Conservation (phyloP, 2,113 vertebrate genomes). For the Tetraodon nigroviridis region DNA sequence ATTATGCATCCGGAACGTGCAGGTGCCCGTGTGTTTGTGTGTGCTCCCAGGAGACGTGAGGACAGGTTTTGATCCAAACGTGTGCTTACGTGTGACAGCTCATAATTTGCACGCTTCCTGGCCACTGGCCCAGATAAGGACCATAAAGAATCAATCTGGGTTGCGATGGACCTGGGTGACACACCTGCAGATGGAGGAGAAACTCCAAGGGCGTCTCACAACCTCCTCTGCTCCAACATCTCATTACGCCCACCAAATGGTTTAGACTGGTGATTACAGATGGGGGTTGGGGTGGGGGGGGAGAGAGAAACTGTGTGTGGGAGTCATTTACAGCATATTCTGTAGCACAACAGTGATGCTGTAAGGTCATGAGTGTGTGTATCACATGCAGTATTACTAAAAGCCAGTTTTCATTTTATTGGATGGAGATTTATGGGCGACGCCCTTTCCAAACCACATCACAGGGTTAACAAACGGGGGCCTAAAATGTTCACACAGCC, state of each 20-base stretch:
- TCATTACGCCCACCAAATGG: conserved; percentile 46
- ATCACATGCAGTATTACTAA: conserved; percentile 13
- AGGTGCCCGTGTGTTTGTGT: conserved; percentile 1
- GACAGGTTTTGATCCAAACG: conserved; percentile 20
- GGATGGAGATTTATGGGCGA: too few relatives aligned
- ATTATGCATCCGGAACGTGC: not conserved
- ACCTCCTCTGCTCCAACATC: conserved; percentile 28
- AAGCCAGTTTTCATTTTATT: conserved; percentile 1
- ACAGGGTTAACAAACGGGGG: too few relatives aligned
- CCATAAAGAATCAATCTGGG: conserved; percentile 28
- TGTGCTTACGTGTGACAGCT: not conserved
- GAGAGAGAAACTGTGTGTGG: not conserved
- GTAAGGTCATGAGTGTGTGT: conserved; percentile 51
- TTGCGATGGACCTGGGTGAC: conserved; percentile 36
- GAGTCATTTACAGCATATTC: too few relatives aligned
- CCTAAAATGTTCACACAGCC: too few relatives aligned
- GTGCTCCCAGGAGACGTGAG: not conserved
- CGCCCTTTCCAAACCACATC: too few relatives aligned
- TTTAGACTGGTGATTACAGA: conserved; percentile 43
- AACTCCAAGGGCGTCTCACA: conserved; percentile 37
- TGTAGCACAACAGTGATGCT: conserved; percentile 5
- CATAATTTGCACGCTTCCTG: conserved; percentile 31
- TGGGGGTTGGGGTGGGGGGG: conserved; percentile 12
- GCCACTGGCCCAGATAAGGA: conserved; percentile 27
- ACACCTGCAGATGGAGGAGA: conserved; percentile 46